A percentile compares a stretch with the other conserved stretches of the same genome.
Evolutionary conservation across 2,113 vertebrate species (phyloP).

Genomic region (Apodemus speciosus): DNA sequence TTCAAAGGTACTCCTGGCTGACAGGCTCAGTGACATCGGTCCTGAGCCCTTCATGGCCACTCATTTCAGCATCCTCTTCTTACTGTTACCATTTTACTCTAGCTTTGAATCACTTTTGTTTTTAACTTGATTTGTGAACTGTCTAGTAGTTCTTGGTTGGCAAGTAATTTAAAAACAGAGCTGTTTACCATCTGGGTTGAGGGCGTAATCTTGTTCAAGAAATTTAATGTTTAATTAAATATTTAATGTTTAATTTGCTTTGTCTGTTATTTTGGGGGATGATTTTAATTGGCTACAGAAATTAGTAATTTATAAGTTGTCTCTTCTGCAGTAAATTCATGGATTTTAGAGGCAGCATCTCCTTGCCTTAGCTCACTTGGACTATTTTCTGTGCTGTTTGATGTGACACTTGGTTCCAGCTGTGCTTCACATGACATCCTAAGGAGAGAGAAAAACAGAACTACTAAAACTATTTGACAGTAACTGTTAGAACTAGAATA

Average conservation of each 20-base stretch:
- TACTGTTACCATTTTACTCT: not conserved
- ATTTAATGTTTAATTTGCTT: constrained; percentile 15
- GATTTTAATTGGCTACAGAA: not conserved
- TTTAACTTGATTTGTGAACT: not conserved
- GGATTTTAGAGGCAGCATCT: not conserved
- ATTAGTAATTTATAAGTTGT: not conserved
- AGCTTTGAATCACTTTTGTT: not conserved
- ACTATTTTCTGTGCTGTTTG: not conserved
- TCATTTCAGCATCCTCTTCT: not conserved
- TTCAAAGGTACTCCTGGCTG: not conserved
- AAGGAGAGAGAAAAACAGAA: not conserved
- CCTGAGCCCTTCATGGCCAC: not conserved
- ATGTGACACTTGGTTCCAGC: not conserved
- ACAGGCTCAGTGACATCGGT: not conserved
- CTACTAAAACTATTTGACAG: constrained; percentile 3
- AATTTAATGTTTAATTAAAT: constrained; percentile 8
- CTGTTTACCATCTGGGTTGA: not conserved
- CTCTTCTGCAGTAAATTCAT: not conserved
- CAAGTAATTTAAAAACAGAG: not conserved
- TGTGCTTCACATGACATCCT: not conserved
- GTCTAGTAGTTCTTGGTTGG: not conserved
- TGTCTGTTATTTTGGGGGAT: not conserved
- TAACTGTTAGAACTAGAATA: constrained; percentile 7
- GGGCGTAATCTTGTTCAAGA: not conserved
- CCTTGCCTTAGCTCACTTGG: not conserved